Evolutionary conservation across 2,113 vertebrate species (phyloP).

Genomic region (Brachypteracias leptosomus): DNA sequence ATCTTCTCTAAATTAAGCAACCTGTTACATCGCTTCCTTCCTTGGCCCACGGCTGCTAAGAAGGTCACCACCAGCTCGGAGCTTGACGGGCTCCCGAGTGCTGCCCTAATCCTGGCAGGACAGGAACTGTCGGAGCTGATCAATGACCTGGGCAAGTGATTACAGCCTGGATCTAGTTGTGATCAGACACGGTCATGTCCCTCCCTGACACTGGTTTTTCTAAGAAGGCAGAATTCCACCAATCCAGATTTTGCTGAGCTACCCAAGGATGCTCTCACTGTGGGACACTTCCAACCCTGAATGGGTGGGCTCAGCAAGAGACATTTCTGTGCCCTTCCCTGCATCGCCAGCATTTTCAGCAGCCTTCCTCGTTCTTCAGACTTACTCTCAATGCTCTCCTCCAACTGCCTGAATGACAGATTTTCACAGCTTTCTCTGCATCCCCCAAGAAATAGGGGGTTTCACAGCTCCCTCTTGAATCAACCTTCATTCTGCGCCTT

Average conservation of each 20-base stretch:
- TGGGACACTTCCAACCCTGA: fast-evolving
- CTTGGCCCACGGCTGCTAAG: not conserved
- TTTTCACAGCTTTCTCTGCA: not conserved
- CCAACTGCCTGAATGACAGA: not conserved
- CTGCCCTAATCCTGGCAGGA: slow-evolving; percentile 36
- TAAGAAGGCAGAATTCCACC: not conserved
- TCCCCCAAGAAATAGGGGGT: not conserved
- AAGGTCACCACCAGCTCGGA: not conserved
- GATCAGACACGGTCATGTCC: not conserved
- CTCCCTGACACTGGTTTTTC: not conserved
- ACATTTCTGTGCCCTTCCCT: not conserved
- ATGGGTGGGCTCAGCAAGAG: not conserved
- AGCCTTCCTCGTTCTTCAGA: not conserved
- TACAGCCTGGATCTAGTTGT: slow-evolving; percentile 11
- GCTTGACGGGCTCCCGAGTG: not conserved
- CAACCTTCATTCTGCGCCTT: not conserved
- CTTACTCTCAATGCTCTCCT: not conserved
- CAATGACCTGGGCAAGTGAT: not conserved
- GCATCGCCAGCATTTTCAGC: not conserved
- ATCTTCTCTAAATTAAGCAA: slow-evolving; percentile 1
- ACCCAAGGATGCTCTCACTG: not conserved
- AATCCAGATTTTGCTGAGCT: not conserved
- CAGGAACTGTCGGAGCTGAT: not conserved
- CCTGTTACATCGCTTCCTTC: slow-evolving; percentile 7
- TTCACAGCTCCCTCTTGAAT: not conserved